These are phyloP conservation scores for Anoplius nigerrimus DNA, from an alignment of 2,888 invertebrate genomes.

Conservation along the genomic window DNA sequence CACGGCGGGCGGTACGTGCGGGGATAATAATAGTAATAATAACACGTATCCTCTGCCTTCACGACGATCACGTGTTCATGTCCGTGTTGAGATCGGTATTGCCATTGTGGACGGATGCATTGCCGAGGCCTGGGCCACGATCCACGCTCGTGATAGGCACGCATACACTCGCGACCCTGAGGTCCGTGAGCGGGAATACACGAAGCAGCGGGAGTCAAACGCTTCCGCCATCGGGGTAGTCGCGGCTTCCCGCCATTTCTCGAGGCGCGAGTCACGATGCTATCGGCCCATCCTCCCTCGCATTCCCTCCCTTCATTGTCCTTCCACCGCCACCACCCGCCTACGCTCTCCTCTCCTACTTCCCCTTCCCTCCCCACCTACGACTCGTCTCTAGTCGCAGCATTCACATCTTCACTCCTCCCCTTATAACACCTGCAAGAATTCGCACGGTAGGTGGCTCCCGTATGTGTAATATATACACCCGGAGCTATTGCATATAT, in stretches of 20 bases:
- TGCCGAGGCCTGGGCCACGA: constrained; percentile 10
- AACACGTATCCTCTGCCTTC: constrained; percentile 18
- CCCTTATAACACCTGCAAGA: constrained; percentile 54
- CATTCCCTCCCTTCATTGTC: not conserved
- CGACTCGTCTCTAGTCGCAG: not conserved
- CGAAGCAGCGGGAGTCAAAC: constrained; percentile 37
- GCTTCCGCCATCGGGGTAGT: constrained; percentile 31
- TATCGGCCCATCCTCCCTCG: constrained; percentile 30
- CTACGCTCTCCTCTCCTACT: not conserved
- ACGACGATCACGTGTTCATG: constrained; percentile 34
- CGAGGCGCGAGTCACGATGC: constrained; percentile 51
- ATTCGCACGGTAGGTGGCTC: constrained; percentile 58
- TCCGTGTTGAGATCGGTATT: constrained; percentile 19
- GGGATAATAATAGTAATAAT: constrained; percentile 13
- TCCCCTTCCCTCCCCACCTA: not conserved
- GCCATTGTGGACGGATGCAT: constrained; percentile 30
- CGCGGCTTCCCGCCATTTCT: constrained; percentile 40
- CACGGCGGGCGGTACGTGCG: constrained; percentile 36
- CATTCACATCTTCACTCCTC: constrained; percentile 6
- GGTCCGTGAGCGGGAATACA: too few relatives aligned
- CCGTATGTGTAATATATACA: constrained; percentile 43
- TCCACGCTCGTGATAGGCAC: constrained; percentile 40
- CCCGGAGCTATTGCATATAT: constrained; percentile 45
- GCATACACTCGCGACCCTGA: constrained; percentile 35
- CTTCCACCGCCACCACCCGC: not conserved